Conservation (phyloP, 2,797 vertebrate species). For the Epinephelus awoara region DNA sequence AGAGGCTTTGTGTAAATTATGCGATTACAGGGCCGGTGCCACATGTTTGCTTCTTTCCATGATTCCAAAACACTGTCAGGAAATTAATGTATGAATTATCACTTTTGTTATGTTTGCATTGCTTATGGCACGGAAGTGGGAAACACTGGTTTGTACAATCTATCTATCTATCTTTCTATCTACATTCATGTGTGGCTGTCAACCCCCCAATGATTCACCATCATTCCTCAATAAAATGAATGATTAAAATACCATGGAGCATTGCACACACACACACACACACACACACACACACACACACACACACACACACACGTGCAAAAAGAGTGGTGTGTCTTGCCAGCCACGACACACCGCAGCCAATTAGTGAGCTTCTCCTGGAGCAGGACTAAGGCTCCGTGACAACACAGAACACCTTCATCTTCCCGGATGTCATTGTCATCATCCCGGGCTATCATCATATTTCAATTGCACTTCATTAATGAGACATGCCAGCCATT, state of each 20-base stretch:
- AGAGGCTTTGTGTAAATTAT: conserved; percentile 38
- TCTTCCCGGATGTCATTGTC: conserved; percentile 64
- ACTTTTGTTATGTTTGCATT: conserved; percentile 6
- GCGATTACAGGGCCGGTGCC: conserved; percentile 19
- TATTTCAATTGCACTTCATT: conserved; percentile 59
- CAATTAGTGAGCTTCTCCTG: conserved; percentile 78
- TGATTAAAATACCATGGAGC: conserved; percentile 45
- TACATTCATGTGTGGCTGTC: background rate
- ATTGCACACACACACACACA: conserved; percentile 5
- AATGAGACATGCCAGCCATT: conserved; percentile 60
- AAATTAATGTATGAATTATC: conserved; percentile 27
- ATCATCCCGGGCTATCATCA: conserved; percentile 58
- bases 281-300: conserved; percentile 1
- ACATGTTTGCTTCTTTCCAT: background rate
- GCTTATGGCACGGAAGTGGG: background rate
- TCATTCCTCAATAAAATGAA: conserved; percentile 47
- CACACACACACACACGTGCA: conserved; percentile 13
- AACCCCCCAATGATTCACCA: background rate
- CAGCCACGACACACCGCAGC: conserved; percentile 56
- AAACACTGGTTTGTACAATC: background rate
- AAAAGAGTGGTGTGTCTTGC: conserved; percentile 6
- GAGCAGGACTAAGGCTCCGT: conserved; percentile 65
- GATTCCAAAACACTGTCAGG: conserved; percentile 19
- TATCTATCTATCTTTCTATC: conserved; percentile 25
- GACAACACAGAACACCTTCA: conserved; percentile 77